These are phyloP conservation scores for Elaphurus davidianus DNA, from an alignment of 2,113 vertebrate species.

Conservation along the genomic window DNA sequence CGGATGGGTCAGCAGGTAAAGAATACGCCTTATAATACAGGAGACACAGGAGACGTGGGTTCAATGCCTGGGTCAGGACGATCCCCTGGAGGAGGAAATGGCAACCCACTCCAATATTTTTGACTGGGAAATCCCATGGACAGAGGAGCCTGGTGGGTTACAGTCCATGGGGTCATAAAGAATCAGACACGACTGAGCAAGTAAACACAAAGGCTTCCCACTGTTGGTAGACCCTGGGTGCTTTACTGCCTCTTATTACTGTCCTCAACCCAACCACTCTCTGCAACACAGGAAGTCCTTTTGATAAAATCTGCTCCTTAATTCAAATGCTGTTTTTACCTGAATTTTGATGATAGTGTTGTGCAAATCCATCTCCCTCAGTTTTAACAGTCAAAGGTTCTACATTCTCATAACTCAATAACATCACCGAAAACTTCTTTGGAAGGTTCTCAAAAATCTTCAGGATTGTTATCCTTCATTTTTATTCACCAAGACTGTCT, in stretches of 20 bases:
- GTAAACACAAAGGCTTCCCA: not conserved
- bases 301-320: not conserved
- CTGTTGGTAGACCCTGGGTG: not conserved
- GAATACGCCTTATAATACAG: not conserved
- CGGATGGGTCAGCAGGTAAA: not conserved
- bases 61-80: not conserved
- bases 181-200: not conserved
- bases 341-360: not conserved
- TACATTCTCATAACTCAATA: not conserved
- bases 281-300: not conserved
- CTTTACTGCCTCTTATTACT: not conserved
- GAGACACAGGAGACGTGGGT: not conserved
- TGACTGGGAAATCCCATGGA: not conserved
- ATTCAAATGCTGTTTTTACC: not conserved
- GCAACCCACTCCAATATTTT: not conserved
- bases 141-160: not conserved
- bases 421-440: not conserved
- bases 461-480: not conserved
- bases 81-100: not conserved
- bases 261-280: not conserved
- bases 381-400: not conserved
- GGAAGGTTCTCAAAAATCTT: not conserved
- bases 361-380: not conserved
- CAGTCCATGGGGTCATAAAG: not conserved
- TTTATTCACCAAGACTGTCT: not conserved